Evolutionary conservation across 2,797 vertebrate species (phyloP).

Genomic region (Choloepus didactylus): DNA sequence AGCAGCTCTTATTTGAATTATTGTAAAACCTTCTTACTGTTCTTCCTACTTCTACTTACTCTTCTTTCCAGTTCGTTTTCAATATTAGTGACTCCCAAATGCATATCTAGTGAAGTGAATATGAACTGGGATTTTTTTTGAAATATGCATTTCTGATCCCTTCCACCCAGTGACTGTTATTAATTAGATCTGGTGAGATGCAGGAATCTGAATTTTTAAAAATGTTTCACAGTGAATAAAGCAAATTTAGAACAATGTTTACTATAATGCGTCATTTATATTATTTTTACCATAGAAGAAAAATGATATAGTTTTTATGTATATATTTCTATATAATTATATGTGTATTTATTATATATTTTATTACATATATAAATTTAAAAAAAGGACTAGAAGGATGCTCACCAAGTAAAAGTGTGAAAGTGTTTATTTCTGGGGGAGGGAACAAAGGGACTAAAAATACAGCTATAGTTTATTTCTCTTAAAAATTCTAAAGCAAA

Average conservation of each 20-base stretch:
- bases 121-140: neutral
- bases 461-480: neutral
- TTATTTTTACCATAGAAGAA: neutral
- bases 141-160: neutral
- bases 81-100: neutral
- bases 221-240: constrained; percentile 4
- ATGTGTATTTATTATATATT: too few species aligned
- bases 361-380: neutral
- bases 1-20: neutral
- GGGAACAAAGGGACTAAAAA: neutral
- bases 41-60: neutral
- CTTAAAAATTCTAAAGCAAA: constrained; percentile 38
- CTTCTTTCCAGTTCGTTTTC: neutral
- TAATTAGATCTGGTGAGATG: neutral
- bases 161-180: neutral
- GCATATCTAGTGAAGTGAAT: neutral
- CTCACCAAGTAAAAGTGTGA: neutral
- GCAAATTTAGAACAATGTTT: constrained; percentile 29
- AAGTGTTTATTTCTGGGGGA: neutral
- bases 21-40: neutral
- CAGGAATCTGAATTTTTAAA: constrained; percentile 38
- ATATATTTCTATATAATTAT: neutral
- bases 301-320: neutral
- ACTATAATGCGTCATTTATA: neutral
- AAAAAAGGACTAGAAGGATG: neutral